These are phyloP conservation scores for Agonopterix alstromeriana DNA, from an alignment of 2,888 invertebrate species.

Conservation along the genomic window DNA sequence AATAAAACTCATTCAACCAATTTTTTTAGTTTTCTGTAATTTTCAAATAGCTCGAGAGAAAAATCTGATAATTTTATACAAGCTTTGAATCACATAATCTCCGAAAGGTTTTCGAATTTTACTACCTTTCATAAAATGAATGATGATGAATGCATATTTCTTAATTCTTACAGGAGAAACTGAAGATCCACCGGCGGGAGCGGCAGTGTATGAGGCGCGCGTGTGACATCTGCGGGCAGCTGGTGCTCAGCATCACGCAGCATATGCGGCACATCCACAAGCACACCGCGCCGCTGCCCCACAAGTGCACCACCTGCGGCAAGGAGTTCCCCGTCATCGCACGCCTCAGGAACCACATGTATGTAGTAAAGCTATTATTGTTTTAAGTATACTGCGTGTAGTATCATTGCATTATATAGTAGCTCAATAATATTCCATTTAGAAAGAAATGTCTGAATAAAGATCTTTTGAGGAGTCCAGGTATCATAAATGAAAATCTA, in stretches of 20 bases:
- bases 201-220: conserved; percentile 63
- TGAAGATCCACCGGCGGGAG: conserved; percentile 54
- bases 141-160: background rate
- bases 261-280: conserved; percentile 67
- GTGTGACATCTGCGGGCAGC: conserved; percentile 65
- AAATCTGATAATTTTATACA: too few species aligned
- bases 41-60: too few species aligned
- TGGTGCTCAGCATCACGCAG: conserved; percentile 59
- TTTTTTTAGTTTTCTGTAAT: too few species aligned
- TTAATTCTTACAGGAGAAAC: conserved; percentile 32
- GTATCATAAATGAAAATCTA: too few species aligned
- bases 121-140: too few species aligned
- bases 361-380: conserved; percentile 15
- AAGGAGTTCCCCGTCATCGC: conserved; percentile 66
- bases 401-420: too few species aligned
- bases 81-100: too few species aligned
- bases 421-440: too few species aligned
- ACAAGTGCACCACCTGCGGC: conserved; percentile 61
- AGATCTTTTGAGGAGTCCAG: too few species aligned
- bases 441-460: too few species aligned
- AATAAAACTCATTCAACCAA: too few species aligned
- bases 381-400: background rate
- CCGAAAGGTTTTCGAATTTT: too few species aligned
- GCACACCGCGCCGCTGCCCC: conserved; percentile 36
- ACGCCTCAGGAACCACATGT: conserved; percentile 67